Conservation (phyloP, 2,797 vertebrate genomes). For the Macropus fuliginosus region DNA sequence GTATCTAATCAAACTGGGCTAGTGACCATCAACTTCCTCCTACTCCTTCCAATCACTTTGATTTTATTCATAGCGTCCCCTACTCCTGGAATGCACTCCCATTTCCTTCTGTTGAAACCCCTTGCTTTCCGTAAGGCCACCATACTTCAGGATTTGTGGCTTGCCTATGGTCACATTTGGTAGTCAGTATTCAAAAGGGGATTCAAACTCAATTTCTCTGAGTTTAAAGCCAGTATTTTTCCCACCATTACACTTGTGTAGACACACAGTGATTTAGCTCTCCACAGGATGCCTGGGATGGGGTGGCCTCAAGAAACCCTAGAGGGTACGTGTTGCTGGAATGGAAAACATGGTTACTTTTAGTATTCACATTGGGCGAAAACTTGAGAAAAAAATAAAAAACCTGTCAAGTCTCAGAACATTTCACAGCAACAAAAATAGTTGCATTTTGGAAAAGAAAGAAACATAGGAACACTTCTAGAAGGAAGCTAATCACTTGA, state of each 20-base stretch:
- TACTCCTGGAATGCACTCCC: not conserved
- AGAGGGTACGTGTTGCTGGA: constrained; percentile 71
- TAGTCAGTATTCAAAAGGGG: not conserved
- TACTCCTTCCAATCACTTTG: not conserved
- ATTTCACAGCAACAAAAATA: constrained; percentile 83
- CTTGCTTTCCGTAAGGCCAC: not conserved
- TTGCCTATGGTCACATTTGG: not conserved
- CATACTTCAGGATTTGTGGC: not conserved
- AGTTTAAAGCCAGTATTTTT: not conserved
- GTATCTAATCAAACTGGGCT: not conserved
- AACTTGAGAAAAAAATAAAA: constrained; percentile 75
- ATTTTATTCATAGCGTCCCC: not conserved
- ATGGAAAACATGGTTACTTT: constrained; percentile 78
- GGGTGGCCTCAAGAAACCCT: constrained; percentile 78
- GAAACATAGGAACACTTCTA: constrained; percentile 80
- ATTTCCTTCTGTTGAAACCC: not conserved
- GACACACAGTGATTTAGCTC: not conserved
- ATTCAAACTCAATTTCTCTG: not conserved
- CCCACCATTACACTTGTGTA: not conserved
- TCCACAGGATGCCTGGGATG: constrained; percentile 40
- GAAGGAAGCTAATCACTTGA: constrained; percentile 74
- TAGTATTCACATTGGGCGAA: constrained; percentile 80
- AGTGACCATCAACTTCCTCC: not conserved
- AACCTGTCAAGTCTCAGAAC: constrained; percentile 83
- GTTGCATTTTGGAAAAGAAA: constrained; percentile 81